A percentile compares a stretch with the other conserved stretches of the same genome.
phyloP scores from a whole-genome alignment of 2,113 vertebrate species.

The Brachionichthys hirsutus region DNA sequence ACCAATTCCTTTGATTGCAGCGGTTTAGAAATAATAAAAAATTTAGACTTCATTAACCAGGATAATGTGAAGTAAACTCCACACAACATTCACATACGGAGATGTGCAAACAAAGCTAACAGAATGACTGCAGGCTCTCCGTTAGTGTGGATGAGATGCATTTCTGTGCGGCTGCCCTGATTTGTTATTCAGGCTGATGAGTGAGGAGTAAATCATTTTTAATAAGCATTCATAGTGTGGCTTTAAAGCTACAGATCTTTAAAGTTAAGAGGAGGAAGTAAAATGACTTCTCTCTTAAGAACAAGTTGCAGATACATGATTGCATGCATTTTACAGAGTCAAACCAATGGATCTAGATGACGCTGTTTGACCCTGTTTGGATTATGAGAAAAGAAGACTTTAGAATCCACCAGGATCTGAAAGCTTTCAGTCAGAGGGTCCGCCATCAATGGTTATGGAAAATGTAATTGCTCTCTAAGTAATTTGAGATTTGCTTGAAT shows the following conservation, averaged over 20 bases:
- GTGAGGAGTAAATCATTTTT: not conserved
- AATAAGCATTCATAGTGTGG: not conserved
- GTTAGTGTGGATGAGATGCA: slow-evolving; percentile 2
- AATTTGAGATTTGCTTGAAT: too few relatives aligned
- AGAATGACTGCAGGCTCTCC: slow-evolving; percentile 12
- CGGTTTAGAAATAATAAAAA: not conserved
- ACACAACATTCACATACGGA: not conserved
- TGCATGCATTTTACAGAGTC: slow-evolving; percentile 29
- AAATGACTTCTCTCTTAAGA: slow-evolving; percentile 13
- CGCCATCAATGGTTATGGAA: slow-evolving; percentile 64
- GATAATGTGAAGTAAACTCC: slow-evolving; percentile 4
- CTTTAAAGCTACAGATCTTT: not conserved
- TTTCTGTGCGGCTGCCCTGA: slow-evolving; percentile 3
- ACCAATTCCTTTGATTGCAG: not conserved
- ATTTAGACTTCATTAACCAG: slow-evolving; percentile 4
- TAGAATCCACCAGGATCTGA: slow-evolving; percentile 53
- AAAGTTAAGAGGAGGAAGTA: not conserved
- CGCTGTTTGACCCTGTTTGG: slow-evolving; percentile 40
- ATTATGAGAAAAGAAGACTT: slow-evolving; percentile 20
- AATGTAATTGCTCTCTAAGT: too few relatives aligned
- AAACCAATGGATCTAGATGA: slow-evolving; percentile 42
- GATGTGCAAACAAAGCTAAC: slow-evolving; percentile 2
- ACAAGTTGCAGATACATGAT: slow-evolving; percentile 2
- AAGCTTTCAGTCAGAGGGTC: slow-evolving; percentile 58
- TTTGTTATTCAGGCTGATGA: slow-evolving; percentile 25